These are phyloP conservation scores for Eilema griseolum DNA, from an alignment of 2,888 invertebrate species.

Conservation along the genomic window DNA sequence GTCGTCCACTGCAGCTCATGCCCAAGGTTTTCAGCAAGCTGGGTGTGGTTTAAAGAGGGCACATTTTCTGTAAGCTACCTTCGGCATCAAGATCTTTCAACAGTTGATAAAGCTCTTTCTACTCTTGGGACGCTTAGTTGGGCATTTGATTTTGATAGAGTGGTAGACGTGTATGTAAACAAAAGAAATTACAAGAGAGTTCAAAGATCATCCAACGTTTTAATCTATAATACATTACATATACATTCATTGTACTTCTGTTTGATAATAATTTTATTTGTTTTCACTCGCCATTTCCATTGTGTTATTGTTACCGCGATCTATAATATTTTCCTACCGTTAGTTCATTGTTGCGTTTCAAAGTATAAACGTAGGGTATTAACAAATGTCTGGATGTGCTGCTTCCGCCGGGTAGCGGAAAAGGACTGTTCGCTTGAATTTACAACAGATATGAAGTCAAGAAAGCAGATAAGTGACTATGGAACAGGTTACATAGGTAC, in stretches of 20 bases:
- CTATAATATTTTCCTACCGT: slow-evolving; percentile 27
- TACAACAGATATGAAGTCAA: not conserved
- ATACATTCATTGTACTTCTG: not conserved
- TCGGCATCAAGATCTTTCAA: too few relatives aligned
- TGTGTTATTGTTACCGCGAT: slow-evolving; percentile 18
- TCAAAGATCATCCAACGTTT: not conserved
- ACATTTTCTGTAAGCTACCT: too few relatives aligned
- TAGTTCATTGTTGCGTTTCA: slow-evolving; percentile 30
- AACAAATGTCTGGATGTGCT: not conserved
- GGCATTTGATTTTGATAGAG: too few relatives aligned
- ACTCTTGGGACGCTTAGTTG: too few relatives aligned
- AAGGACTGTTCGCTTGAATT: not conserved
- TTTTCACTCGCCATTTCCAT: not conserved
- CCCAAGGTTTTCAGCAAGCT: too few relatives aligned
- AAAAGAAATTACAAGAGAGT: not conserved
- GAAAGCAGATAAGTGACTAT: too few relatives aligned
- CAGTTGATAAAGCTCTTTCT: too few relatives aligned
- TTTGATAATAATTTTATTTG: slow-evolving; percentile 12
- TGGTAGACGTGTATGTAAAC: not conserved
- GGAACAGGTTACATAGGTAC: too few relatives aligned
- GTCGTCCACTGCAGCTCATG: too few relatives aligned
- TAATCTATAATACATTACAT: not conserved
- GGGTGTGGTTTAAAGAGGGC: too few relatives aligned
- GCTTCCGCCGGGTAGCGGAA: not conserved
- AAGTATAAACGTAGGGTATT: slow-evolving; percentile 1